Evolutionary conservation across 2,888 invertebrate species (phyloP), one percentile per base, ranked within the genome.

Genomic region (Deilephila elpenor): DNA sequence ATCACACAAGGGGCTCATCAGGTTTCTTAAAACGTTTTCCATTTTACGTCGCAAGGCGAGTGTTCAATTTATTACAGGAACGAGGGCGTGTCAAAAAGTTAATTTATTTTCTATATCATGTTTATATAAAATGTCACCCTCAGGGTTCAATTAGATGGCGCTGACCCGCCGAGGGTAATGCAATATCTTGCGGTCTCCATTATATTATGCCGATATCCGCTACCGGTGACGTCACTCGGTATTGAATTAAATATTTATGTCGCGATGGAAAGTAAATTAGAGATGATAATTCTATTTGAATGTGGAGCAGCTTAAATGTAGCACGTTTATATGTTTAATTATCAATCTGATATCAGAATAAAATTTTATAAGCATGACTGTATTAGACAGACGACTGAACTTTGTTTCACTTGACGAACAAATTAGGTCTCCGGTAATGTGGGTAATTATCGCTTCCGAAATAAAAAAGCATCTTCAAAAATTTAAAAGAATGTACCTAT

Each of bases 101-200:
- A 67, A 67, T 67, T 67, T 67, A 67, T 67, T 67, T 67, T 51
- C 67, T 67, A 67, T 67, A 67, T 25, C 14, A 51, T 67, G 62
- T 25, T 72, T 72, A 67, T 72, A 72, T 67, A 72, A 64, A 56
- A 72, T 64, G 59, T 44, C 62, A 64, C 72, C 72, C 72, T 20
- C 51, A 72, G 64, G 72, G 72, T 80, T 79, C 80, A 80, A 82
- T 83, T 83, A 83, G 80, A 75, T 70, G 75, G 74, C 76, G 73
- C 74, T 79, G 77, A 76, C 77, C 77, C 74, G 76, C 74, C 76
- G 77, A 75, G 78, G 75, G 78, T 78, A 76, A 79, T 73, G 76
- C 75, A 78, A 82, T 81, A 83, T 78, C 81, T 80, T 79, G 80
- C 75, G 82, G 81, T 78, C 77, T 79, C 78, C 76, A 74, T 75